Percentiles rank a stretch among this genome's conserved stretches.
These are phyloP conservation scores for Uropsilus gracilis DNA, from an alignment of 2,113 vertebrate genomes.

Conservation along the genomic window DNA sequence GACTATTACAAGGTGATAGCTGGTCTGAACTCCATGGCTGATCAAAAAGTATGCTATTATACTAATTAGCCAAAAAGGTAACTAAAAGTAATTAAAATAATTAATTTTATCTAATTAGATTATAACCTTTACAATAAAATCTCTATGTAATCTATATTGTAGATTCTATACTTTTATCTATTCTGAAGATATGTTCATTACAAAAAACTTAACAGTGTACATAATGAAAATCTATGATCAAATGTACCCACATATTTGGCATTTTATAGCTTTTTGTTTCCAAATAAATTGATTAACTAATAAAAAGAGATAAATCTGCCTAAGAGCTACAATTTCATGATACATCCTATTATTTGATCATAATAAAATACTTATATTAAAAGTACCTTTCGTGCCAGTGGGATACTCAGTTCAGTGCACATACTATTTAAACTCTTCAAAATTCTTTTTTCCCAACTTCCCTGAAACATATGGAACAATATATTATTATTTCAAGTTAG, in stretches of 20 bases:
- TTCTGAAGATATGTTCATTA: slow-evolving; percentile 7
- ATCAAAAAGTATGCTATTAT: background rate
- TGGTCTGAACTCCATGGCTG: background rate
- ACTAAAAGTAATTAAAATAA: background rate
- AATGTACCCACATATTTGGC: background rate
- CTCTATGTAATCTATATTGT: background rate
- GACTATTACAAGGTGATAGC: background rate
- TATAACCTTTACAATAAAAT: background rate
- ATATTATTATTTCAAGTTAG: slow-evolving; percentile 38
- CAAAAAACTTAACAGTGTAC: background rate
- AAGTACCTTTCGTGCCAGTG: slow-evolving; percentile 93
- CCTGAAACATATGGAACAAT: slow-evolving; percentile 84
- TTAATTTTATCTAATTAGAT: background rate
- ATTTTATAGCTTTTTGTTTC: slow-evolving; percentile 26
- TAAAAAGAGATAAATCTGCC: background rate
- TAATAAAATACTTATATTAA: slow-evolving; percentile 37
- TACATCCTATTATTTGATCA: slow-evolving; percentile 20
- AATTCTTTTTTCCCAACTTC: slow-evolving; percentile 97
- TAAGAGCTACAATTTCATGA: background rate
- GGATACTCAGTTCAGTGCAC: slow-evolving; percentile 95
- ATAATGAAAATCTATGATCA: slow-evolving; percentile 9
- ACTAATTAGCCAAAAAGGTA: background rate
- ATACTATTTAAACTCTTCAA: slow-evolving; percentile 99
- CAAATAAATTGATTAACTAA: slow-evolving; percentile 15
- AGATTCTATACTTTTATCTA: slow-evolving; percentile 35